A percentile compares a stretch with the other conserved stretches of the same genome.
These are phyloP conservation scores for Ailuropoda melanoleuca DNA, from an alignment of 2,113 vertebrate species.

Conservation along the genomic window DNA sequence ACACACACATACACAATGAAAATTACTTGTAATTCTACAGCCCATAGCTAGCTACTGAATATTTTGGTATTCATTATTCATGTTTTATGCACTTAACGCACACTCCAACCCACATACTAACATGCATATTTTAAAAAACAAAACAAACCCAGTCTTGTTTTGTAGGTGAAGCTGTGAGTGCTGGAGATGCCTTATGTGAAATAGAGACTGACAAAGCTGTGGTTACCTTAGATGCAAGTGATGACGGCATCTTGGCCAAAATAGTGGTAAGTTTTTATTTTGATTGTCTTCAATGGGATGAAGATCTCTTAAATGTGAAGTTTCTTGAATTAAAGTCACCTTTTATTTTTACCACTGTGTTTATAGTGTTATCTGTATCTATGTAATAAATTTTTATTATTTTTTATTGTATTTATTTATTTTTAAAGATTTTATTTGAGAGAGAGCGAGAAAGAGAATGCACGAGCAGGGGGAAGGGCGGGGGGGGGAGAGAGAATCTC, in stretches of 20 bases:
- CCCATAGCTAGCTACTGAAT: background rate
- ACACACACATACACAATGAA: background rate
- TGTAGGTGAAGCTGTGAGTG: conserved; percentile 92
- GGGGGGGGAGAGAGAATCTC: background rate
- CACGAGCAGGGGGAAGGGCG: background rate
- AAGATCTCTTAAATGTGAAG: background rate
- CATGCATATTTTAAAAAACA: background rate
- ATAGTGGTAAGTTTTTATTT: conserved; percentile 91
- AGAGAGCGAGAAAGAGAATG: background rate
- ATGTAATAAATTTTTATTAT: background rate
- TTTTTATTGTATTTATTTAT: background rate
- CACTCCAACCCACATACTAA: background rate
- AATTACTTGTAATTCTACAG: conserved; percentile 1
- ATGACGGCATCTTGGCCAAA: conserved; percentile 95
- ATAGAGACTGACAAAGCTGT: conserved; percentile 99
- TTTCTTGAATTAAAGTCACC: background rate
- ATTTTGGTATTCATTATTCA: background rate
- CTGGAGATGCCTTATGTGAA: conserved; percentile 95
- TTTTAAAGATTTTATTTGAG: background rate
- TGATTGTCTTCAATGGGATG: background rate
- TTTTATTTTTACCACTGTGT: background rate
- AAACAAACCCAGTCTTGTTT: conserved; percentile 68
- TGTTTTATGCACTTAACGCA: background rate
- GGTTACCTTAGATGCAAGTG: conserved; percentile 94
- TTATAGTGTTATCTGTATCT: background rate